A percentile compares a stretch with the other conserved stretches of the same genome.
Conservation (phyloP, 1,140 invertebrate species). For the Brachionus paranguensis region DNA sequence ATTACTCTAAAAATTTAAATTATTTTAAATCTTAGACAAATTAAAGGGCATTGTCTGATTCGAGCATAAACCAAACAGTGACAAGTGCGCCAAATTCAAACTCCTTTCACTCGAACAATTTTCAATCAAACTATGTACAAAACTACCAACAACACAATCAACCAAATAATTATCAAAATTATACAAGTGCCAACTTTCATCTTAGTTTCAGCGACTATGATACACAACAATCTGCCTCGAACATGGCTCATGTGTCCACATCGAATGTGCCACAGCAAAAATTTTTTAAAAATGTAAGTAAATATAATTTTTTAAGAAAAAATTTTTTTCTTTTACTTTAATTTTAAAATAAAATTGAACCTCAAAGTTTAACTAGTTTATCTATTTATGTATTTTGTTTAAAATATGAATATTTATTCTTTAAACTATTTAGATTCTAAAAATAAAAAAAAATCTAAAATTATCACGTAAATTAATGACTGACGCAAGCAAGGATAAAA, state of each 20-base stretch:
- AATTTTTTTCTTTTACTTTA: background rate
- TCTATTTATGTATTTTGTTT: too few relatives aligned
- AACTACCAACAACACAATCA: background rate
- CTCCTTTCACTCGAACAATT: background rate
- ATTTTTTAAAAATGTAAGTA: background rate
- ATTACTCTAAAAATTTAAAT: too few relatives aligned
- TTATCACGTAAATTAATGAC: too few relatives aligned
- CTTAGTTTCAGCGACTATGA: background rate
- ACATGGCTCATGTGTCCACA: background rate
- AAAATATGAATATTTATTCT: too few relatives aligned
- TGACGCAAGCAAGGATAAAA: too few relatives aligned
- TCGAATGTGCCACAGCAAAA: background rate
- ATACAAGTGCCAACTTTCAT: background rate
- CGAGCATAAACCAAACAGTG: slow-evolving; percentile 5
- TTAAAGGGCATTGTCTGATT: slow-evolving; percentile 15
- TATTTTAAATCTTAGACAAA: background rate
- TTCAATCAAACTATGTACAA: background rate
- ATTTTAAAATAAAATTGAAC: background rate
- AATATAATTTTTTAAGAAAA: background rate
- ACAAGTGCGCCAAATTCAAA: background rate
- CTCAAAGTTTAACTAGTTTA: too few relatives aligned
- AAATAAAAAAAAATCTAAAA: too few relatives aligned
- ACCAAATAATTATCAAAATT: background rate
- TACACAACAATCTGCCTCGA: background rate
- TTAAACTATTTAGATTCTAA: too few relatives aligned